A percentile compares a stretch with the other conserved stretches of the same genome.
phyloP scores from a whole-genome alignment of 1,140 invertebrate genomes.

The Batillaria attramentaria region DNA sequence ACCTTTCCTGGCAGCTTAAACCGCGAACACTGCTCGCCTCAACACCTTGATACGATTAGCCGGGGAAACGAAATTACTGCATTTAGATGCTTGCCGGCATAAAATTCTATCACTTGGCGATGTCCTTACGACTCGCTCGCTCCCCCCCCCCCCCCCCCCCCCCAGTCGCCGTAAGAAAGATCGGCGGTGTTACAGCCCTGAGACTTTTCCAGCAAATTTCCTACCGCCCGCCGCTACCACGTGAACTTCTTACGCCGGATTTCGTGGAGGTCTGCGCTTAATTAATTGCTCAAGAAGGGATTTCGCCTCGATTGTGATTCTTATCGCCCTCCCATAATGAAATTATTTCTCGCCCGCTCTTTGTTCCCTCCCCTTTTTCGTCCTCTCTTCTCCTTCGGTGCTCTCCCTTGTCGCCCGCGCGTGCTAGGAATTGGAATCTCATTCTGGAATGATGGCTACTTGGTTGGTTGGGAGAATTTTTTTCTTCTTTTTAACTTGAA shows the following conservation, averaged over 20 bases:
- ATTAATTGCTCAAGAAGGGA: conserved; percentile 30
- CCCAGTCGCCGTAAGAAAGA: conserved; percentile 23
- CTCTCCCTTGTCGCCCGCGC: conserved; percentile 5
- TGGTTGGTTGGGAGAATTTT: no score
- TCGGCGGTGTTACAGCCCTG: not conserved
- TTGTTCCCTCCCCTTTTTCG: conserved; percentile 16
- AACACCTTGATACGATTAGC: conserved; percentile 28
- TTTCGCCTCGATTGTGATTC: conserved; percentile 27
- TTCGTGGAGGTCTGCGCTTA: conserved; percentile 17
- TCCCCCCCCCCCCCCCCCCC: not conserved
- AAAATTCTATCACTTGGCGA: conserved; percentile 28
- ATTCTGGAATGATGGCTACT: no score
- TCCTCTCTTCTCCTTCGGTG: conserved; percentile 14
- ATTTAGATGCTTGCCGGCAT: conserved; percentile 30
- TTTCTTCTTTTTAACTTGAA: no score
- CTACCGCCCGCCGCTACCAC: not conserved
- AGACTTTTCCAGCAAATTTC: conserved; percentile 6
- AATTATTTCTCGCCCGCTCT: conserved; percentile 20
- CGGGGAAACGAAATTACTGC: conserved; percentile 29
- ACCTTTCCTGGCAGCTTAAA: conserved; percentile 17
- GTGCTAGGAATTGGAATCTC: conserved; percentile 25
- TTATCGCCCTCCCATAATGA: conserved; percentile 29
- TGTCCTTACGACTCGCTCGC: no score
- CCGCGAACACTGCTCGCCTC: conserved; percentile 24
- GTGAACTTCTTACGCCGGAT: conserved; percentile 31